These are phyloP conservation scores for Vespertilio murinus DNA, from an alignment of 2,797 vertebrate genomes.

Conservation along the genomic window DNA sequence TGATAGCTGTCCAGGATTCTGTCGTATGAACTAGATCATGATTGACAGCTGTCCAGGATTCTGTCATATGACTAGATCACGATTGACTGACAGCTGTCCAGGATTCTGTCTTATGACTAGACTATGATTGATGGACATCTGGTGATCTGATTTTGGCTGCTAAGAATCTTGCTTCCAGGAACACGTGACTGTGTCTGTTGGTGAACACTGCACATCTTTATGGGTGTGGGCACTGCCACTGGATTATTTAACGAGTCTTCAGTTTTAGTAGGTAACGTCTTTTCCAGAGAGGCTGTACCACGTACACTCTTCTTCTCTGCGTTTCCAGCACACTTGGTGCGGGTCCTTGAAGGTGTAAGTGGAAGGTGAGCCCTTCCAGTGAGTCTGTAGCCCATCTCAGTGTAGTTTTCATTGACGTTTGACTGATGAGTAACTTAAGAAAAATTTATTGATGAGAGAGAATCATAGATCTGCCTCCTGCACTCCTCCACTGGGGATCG, in stretches of 20 bases:
- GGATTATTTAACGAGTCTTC: background rate
- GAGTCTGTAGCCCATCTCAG: background rate
- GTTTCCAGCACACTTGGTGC: background rate
- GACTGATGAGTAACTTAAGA: background rate
- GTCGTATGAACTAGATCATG: no score
- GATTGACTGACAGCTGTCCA: background rate
- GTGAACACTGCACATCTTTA: background rate
- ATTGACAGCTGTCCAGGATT: background rate
- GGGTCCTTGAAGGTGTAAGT: no score
- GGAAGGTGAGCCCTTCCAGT: background rate
- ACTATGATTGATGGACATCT: background rate
- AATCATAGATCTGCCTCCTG: no score
- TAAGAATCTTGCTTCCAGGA: background rate
- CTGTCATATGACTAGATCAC: no score
- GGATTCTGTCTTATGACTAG: background rate
- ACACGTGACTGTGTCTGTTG: background rate
- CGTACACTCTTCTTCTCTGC: background rate
- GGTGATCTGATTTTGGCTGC: background rate
- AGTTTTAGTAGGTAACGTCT: background rate
- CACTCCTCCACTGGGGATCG: no score
- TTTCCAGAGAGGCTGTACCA: background rate
- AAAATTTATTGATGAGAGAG: no score
- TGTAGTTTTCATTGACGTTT: background rate
- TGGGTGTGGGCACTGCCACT: background rate
- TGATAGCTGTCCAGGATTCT: no score